phyloP scores from a whole-genome alignment of 2,113 vertebrate species.

The Catagonus wagneri region DNA sequence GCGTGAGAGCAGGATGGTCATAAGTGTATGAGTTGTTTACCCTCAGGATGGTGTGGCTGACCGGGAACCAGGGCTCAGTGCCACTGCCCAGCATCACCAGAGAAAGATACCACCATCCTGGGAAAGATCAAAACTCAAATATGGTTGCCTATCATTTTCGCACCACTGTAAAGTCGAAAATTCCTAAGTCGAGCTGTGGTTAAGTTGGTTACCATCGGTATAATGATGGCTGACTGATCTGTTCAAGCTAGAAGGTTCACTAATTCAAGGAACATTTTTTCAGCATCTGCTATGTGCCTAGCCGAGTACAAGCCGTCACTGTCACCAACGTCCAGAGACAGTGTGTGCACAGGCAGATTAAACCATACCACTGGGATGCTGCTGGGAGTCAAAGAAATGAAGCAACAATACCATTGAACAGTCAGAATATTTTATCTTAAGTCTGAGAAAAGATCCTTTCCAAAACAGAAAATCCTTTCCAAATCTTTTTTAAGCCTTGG shows the following conservation, averaged over 20 bases:
- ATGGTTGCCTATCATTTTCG: neutral
- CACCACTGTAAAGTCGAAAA: neutral
- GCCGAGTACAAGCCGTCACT: neutral
- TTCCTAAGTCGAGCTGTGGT: neutral
- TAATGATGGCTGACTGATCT: neutral
- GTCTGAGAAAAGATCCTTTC: neutral
- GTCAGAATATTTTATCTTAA: neutral
- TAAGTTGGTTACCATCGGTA: neutral
- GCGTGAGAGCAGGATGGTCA: neutral
- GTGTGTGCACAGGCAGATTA: neutral
- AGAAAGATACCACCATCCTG: neutral
- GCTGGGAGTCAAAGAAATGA: neutral
- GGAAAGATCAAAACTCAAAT: neutral
- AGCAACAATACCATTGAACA: neutral
- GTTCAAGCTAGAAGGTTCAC: neutral
- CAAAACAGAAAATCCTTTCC: neutral
- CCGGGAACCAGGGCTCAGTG: neutral
- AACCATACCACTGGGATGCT: rapidly evolving
- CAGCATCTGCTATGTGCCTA: neutral
- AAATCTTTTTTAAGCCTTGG: neutral
- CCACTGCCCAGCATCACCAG: neutral
- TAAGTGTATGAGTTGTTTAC: neutral
- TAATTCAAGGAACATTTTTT: neutral
- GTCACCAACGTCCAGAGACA: neutral
- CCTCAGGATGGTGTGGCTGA: neutral